Evolutionary conservation across 2,888 invertebrate species (phyloP).

Genomic region (Sinopyrophorus schimmeli): DNA sequence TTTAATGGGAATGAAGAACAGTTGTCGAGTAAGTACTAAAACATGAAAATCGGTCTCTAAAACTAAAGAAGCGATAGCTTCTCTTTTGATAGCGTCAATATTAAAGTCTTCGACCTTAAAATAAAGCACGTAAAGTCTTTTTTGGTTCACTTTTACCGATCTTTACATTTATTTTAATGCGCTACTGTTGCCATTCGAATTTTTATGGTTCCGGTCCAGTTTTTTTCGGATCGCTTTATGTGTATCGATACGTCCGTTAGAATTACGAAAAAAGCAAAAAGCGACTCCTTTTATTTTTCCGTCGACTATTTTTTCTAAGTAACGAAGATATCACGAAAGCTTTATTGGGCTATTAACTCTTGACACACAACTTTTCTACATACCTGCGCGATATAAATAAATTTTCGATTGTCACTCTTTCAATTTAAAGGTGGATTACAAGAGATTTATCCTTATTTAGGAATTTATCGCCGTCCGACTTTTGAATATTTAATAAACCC

Average conservation of each 20-base stretch:
- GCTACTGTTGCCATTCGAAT: constrained; percentile 45
- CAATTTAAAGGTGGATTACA: too few species aligned
- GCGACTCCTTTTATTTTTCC: constrained; percentile 17
- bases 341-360: constrained; percentile 6
- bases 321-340: constrained; percentile 26
- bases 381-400: neutral
- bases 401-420: neutral
- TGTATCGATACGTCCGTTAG: constrained; percentile 27
- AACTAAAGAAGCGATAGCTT: constrained; percentile 35
- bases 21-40: constrained; percentile 32
- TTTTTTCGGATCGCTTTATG: constrained; percentile 33
- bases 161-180: constrained; percentile 45
- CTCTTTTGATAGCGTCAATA: constrained; percentile 29
- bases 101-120: constrained; percentile 23
- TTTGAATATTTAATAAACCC: too few species aligned
- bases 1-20: constrained; percentile 27
- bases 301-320: constrained; percentile 2
- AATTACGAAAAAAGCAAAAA: constrained; percentile 23
- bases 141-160: constrained; percentile 32
- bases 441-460: too few species aligned
- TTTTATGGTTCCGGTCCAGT: constrained; percentile 43
- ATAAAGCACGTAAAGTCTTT: constrained; percentile 27
- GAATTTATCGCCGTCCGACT: too few species aligned
- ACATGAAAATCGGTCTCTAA: constrained; percentile 34
- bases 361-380: neutral